Evolutionary conservation across 2,113 vertebrate species (phyloP), one percentile per base, ranked within the genome.

Genomic region (Megalops atlanticus): DNA sequence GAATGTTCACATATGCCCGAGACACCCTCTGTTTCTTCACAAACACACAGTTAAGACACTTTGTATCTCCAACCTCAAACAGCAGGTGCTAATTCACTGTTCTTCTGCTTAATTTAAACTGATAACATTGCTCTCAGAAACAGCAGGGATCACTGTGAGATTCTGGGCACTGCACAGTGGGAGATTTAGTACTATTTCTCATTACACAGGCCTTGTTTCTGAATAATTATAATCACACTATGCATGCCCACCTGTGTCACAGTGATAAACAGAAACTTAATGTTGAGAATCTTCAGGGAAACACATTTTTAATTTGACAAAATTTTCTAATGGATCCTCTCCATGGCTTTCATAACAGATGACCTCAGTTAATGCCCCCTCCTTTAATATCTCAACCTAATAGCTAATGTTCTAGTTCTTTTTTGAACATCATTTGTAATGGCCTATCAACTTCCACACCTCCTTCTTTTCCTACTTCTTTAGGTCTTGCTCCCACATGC

Each of bases 71-170:
- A 75, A 79, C 70, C 52, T 41, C 35, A 74, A 79, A 75, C 76
- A 83, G 81, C 81, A 83, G 77, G 77, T 75, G 77, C 70, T 74
- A 75, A 83, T 74, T 74, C 52, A 58, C 40, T 74, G 47, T 82
- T 79, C 43, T 49, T 73, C 70, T 68, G 47, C 70, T 52, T 74
- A 73, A 79, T 75, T 83, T 74, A 74, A 40, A 73, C 18, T 31
- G 40, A 33, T 41, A 31, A 74, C 41, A 31, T 31, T 35, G 81
- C n/a, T 41, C 69, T 33, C 36, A 38, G 64, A 35, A 78, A 38
- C 75, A 72, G 31, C 45, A n/a, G 41, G 75, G 69, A 27, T 82
- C n/a, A 2, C 58, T 3, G 15, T 12, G 15, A 33, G 52, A 82
- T 78, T 43, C 52, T 52, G 4, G 41, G 78, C 64, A 18, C 8